These are phyloP conservation scores for Sebastes iracundus DNA, from an alignment of 2,797 vertebrate genomes.

Conservation along the genomic window DNA sequence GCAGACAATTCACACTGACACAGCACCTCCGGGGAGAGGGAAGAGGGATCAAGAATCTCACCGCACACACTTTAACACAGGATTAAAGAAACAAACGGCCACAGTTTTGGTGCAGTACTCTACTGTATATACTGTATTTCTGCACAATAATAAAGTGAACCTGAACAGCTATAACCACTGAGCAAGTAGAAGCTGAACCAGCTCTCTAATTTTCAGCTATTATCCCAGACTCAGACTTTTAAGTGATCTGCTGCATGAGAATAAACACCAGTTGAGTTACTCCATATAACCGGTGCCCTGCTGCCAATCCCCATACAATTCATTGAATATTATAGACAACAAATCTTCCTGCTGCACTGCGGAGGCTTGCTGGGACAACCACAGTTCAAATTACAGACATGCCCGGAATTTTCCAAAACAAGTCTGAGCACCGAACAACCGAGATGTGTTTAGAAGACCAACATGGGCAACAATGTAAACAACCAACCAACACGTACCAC, in stretches of 20 bases:
- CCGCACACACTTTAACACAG: neutral
- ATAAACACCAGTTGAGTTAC: neutral
- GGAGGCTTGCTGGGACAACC: slow-evolving; percentile 48
- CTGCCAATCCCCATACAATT: neutral
- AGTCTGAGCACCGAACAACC: slow-evolving; percentile 54
- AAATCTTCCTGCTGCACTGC: slow-evolving; percentile 22
- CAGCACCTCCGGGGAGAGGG: slow-evolving; percentile 31
- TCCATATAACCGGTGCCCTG: neutral
- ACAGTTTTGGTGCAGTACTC: neutral
- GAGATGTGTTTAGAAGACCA: slow-evolving; percentile 59
- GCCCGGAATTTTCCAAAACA: slow-evolving; percentile 75
- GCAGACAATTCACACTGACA: slow-evolving; percentile 43
- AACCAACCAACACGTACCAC: slow-evolving; percentile 23
- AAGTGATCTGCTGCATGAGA: neutral
- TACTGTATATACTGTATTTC: neutral
- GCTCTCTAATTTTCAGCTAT: neutral
- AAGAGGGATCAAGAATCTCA: neutral
- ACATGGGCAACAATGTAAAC: slow-evolving; percentile 66
- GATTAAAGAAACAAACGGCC: slow-evolving; percentile 12
- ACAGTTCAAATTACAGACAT: slow-evolving; percentile 70
- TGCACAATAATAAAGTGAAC: neutral
- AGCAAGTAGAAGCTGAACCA: neutral
- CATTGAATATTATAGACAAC: slow-evolving; percentile 20
- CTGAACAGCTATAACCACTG: neutral
- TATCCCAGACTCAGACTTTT: neutral